Percentiles rank a stretch among this genome's conserved stretches.
phyloP scores from a whole-genome alignment of 2,113 vertebrate genomes.

The Amia ocellicauda region DNA sequence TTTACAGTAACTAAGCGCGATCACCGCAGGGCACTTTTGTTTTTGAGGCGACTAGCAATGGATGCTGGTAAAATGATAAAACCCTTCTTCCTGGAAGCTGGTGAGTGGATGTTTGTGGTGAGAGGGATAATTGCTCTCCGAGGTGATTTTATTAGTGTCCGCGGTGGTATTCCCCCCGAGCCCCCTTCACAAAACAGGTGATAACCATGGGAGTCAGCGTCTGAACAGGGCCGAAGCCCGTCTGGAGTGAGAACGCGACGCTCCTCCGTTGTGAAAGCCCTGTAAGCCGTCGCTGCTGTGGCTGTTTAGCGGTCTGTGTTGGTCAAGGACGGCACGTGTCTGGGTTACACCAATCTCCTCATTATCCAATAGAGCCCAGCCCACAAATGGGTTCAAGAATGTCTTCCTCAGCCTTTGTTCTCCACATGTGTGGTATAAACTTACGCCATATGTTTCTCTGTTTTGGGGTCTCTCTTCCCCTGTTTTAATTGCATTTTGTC shows the following conservation, averaged over 20 bases:
- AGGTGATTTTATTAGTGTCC: conserved; percentile 3
- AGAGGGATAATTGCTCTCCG: conserved; percentile 1
- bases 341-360: conserved; percentile 48
- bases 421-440: conserved; percentile 62
- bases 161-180: background rate
- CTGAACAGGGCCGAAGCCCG: background rate
- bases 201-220: background rate
- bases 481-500: background rate
- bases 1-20: conserved; percentile 18
- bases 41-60: background rate
- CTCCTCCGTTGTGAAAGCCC: background rate
- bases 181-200: conserved; percentile 4
- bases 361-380: conserved; percentile 61
- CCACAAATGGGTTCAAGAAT: conserved; percentile 61
- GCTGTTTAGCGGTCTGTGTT: conserved; percentile 11
- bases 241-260: background rate
- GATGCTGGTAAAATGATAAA: background rate
- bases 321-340: conserved; percentile 56
- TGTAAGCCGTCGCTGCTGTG: background rate
- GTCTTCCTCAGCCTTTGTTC: conserved; percentile 51
- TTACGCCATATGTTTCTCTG: conserved; percentile 44
- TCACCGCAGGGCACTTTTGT: conserved; percentile 10
- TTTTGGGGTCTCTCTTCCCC: background rate
- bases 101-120: conserved; percentile 13
- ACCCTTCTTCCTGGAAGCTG: conserved; percentile 19